Evolutionary conservation across 1,140 invertebrate genomes (phyloP).

Genomic region (Drosophila bocqueti): DNA sequence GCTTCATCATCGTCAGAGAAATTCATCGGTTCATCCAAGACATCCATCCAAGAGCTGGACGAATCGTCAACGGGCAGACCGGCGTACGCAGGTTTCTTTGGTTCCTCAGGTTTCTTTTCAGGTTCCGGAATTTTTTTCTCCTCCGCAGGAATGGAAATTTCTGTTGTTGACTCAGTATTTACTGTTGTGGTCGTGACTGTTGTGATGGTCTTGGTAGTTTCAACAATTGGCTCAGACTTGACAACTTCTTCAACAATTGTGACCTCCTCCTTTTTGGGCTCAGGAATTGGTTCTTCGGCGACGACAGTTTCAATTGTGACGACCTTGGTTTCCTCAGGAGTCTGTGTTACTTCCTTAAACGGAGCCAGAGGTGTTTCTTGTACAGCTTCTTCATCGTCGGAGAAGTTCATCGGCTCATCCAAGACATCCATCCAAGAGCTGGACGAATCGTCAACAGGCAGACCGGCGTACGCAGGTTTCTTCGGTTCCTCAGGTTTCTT

Average conservation of each 20-base stretch:
- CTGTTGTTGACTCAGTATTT: background rate
- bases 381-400: no score
- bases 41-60: constrained; percentile 81
- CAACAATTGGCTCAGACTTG: constrained; percentile 1
- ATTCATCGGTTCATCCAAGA: constrained; percentile 85
- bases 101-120: background rate
- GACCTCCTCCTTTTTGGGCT: background rate
- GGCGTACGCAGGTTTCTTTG: constrained; percentile 16
- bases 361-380: no score
- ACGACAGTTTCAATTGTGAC: background rate
- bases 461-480: no score
- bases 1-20: constrained; percentile 83
- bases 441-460: no score
- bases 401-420: no score
- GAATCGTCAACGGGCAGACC: constrained; percentile 80
- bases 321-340: background rate
- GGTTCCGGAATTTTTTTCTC: background rate
- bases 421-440: no score
- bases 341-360: background rate
- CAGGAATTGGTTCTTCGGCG: background rate
- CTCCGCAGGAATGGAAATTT: constrained; percentile 3
- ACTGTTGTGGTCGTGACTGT: constrained; percentile 16
- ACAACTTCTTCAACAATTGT: background rate
- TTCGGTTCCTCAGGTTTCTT: no score
- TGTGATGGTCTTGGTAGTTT: background rate